Percentiles rank a stretch among this genome's conserved stretches.
phyloP scores from a whole-genome alignment of 2,113 vertebrate genomes.

The Prietella phreatophila region DNA sequence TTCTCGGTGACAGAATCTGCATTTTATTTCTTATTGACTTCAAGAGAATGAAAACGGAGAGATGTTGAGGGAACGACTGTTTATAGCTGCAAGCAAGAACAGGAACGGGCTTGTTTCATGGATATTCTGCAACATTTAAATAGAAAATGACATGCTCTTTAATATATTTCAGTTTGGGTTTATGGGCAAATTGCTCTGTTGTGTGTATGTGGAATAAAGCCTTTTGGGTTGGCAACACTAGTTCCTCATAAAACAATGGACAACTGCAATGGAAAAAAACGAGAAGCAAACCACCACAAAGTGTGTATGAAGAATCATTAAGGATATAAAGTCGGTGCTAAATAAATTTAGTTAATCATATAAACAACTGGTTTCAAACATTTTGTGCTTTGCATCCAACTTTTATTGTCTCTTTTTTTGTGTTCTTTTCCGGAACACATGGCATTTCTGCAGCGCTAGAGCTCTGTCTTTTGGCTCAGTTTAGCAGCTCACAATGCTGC shows the following conservation, averaged over 20 bases:
- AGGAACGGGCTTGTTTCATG: neutral
- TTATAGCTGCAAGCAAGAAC: neutral
- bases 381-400: neutral
- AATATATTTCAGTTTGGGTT: neutral
- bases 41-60: neutral
- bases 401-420: neutral
- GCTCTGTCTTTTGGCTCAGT: neutral
- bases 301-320: neutral
- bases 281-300: neutral
- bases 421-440: neutral
- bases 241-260: neutral
- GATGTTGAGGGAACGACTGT: neutral
- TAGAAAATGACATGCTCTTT: neutral
- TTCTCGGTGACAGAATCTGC: neutral
- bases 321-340: neutral
- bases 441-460: neutral
- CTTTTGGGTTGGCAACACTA: neutral
- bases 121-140: neutral
- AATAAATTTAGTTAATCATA: neutral
- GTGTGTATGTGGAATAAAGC: neutral
- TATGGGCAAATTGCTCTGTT: neutral
- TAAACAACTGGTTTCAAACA: neutral
- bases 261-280: neutral
- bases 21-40: neutral
- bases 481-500: neutral